Evolutionary conservation across 1,140 invertebrate species (phyloP).

Genomic region (Stenopsyche tienmushanensis): DNA sequence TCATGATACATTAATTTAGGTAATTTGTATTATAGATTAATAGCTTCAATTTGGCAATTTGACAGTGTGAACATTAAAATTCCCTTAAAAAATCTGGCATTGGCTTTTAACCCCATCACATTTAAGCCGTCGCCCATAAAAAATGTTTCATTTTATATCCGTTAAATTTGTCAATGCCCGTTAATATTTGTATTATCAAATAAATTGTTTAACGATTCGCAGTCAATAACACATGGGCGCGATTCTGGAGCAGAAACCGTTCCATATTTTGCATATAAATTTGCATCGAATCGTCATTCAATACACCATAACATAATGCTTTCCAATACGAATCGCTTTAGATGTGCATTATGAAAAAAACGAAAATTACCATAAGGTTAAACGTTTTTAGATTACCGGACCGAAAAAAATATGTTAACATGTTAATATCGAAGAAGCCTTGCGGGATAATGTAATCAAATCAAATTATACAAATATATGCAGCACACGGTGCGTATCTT

Average conservation of each 20-base stretch:
- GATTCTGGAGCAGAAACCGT: not conserved
- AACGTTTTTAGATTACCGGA: conserved; percentile 37
- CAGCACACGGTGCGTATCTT: conserved; percentile 36
- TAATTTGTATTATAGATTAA: too few species aligned
- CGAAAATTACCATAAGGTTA: conserved; percentile 35
- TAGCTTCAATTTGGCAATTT: too few species aligned
- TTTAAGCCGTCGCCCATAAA: too few species aligned
- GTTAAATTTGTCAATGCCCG: not conserved
- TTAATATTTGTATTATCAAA: not conserved
- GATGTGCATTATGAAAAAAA: conserved; percentile 26
- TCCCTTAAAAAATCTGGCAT: too few species aligned
- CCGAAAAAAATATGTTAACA: conserved; percentile 37
- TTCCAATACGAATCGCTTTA: conserved; percentile 30
- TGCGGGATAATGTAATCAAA: conserved; percentile 11
- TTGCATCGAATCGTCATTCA: conserved; percentile 14
- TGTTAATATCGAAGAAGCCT: conserved; percentile 15
- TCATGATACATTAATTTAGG: too few species aligned
- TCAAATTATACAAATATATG: conserved; percentile 37
- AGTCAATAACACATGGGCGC: not conserved
- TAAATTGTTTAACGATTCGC: not conserved
- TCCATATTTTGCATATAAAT: conserved; percentile 19
- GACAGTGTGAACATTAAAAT: too few species aligned
- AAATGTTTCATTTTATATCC: too few species aligned
- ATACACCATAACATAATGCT: conserved; percentile 11
- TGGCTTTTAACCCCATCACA: too few species aligned